Percentiles rank a stretch among this genome's conserved stretches.
Conservation (phyloP, 2,113 vertebrate species). For the Micronycteris hirsuta region DNA sequence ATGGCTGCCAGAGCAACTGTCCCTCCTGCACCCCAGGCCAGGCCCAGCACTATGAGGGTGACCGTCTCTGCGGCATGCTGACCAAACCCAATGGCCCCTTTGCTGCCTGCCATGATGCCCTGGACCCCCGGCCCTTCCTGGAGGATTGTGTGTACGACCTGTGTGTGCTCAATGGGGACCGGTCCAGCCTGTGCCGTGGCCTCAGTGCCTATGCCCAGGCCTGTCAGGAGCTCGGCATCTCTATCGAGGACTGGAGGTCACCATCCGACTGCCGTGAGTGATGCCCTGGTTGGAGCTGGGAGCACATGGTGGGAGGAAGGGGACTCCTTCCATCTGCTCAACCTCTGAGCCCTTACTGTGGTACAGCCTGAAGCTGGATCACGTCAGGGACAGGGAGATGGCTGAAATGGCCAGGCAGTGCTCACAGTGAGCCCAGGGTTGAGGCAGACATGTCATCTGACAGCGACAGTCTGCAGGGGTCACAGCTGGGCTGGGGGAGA, state of each 20-base stretch:
- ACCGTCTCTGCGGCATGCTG: slow-evolving; percentile 61
- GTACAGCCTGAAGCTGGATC: neutral
- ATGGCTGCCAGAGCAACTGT: slow-evolving; percentile 68
- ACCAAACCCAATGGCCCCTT: slow-evolving; percentile 73
- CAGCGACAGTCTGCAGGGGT: neutral
- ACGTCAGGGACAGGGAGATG: neutral
- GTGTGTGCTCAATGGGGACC: slow-evolving; percentile 68
- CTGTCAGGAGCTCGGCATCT: slow-evolving; percentile 76
- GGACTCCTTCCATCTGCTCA: neutral
- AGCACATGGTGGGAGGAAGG: neutral
- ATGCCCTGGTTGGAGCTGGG: neutral
- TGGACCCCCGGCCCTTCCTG: slow-evolving; percentile 75
- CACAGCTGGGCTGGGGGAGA: neutral
- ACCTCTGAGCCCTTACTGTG: neutral
- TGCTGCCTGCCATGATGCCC: slow-evolving; percentile 55
- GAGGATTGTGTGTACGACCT: slow-evolving; percentile 82
- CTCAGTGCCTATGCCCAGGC: slow-evolving; percentile 75
- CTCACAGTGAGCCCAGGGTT: neutral
- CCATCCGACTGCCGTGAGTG: slow-evolving; percentile 84
- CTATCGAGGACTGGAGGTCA: slow-evolving; percentile 80
- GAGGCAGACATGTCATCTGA: neutral
- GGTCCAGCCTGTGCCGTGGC: slow-evolving; percentile 68
- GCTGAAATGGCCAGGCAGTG: neutral
- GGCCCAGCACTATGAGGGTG: slow-evolving; percentile 10
- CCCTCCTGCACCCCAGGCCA: slow-evolving; percentile 47